Evolutionary conservation across 2,113 vertebrate genomes (phyloP).

Genomic region (Scolopax mira): DNA sequence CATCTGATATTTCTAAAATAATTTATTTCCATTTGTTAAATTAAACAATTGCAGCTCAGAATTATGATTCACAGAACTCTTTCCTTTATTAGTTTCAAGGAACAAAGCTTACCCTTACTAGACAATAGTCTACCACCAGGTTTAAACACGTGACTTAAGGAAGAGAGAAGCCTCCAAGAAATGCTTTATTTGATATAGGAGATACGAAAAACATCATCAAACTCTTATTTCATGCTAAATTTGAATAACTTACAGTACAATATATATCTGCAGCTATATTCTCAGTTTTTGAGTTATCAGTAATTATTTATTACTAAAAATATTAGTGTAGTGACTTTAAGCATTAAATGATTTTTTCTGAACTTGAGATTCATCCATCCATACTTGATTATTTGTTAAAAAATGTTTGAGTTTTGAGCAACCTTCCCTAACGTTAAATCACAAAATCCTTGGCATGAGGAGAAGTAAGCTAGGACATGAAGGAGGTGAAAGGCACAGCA

Average conservation of each 20-base stretch:
- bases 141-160: background rate
- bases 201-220: background rate
- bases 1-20: conserved; percentile 30
- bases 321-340: background rate
- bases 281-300: background rate
- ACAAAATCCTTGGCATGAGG: background rate
- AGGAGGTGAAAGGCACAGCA: background rate
- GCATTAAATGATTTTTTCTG: background rate
- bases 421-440: background rate
- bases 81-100: background rate
- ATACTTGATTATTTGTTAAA: background rate
- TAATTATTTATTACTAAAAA: background rate
- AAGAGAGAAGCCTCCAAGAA: background rate
- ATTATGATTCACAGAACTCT: background rate
- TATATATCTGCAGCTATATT: background rate
- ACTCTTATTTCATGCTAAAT: background rate
- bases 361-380: background rate
- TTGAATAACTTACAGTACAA: background rate
- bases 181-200: background rate
- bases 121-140: background rate
- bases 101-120: background rate
- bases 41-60: conserved; percentile 5
- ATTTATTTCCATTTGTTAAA: conserved; percentile 48
- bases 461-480: background rate
- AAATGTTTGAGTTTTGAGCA: background rate